Conservation (phyloP, 2,888 invertebrate genomes). For the Epirrhoe tristata region DNA sequence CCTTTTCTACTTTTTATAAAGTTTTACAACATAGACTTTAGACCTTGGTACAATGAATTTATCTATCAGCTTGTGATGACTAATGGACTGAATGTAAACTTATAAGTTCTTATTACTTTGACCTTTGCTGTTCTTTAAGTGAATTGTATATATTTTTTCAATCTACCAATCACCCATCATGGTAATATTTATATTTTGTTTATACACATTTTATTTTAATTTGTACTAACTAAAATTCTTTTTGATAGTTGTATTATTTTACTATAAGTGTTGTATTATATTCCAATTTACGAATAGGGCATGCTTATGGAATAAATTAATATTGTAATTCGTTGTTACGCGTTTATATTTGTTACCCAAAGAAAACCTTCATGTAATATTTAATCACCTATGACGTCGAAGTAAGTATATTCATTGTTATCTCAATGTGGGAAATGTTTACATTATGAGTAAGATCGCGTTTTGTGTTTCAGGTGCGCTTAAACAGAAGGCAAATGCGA, state of each 20-base stretch:
- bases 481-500: slow-evolving; percentile 35
- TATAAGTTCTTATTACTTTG: slow-evolving; percentile 39
- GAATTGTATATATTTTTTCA: slow-evolving; percentile 67
- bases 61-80: slow-evolving; percentile 66
- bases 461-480: slow-evolving; percentile 49
- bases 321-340: slow-evolving; percentile 67
- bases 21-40: slow-evolving; percentile 57
- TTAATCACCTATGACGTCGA: slow-evolving; percentile 30
- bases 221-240: slow-evolving; percentile 71
- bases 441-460: slow-evolving; percentile 36
- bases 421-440: slow-evolving; percentile 36
- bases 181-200: slow-evolving; percentile 64
- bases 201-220: slow-evolving; percentile 61
- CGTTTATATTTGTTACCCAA: slow-evolving; percentile 51
- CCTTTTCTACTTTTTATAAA: slow-evolving; percentile 39
- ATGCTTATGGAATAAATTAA: slow-evolving; percentile 69
- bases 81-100: slow-evolving; percentile 71
- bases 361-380: slow-evolving; percentile 30
- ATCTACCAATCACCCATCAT: slow-evolving; percentile 58
- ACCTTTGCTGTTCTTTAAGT: slow-evolving; percentile 31
- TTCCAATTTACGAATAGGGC: slow-evolving; percentile 78
- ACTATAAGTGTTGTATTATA: slow-evolving; percentile 76
- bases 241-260: slow-evolving; percentile 73
- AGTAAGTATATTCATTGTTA: slow-evolving; percentile 42
- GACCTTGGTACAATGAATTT: slow-evolving; percentile 65